Evolutionary conservation across 2,113 vertebrate genomes (phyloP).

Genomic region (Oophaga pumilio): DNA sequence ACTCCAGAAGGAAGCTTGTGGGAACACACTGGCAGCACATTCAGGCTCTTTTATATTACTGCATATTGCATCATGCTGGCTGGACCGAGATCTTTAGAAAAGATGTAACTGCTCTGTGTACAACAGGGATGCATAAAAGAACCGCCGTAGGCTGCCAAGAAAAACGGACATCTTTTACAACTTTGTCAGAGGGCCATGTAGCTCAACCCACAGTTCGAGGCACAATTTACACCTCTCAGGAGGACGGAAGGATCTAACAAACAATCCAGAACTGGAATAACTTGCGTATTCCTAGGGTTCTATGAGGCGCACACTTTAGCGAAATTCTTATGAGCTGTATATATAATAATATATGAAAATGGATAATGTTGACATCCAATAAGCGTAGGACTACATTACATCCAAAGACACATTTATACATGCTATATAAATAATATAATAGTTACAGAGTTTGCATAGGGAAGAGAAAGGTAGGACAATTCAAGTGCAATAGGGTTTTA

Average conservation of each 20-base stretch:
- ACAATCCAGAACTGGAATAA: not conserved
- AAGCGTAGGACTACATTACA: not conserved
- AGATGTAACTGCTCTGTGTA: conserved; percentile 72
- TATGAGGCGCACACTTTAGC: not conserved
- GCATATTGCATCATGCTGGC: conserved; percentile 58
- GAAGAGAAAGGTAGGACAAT: no score
- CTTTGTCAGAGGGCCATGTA: conserved; percentile 66
- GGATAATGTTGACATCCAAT: not conserved
- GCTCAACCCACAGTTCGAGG: conserved; percentile 55
- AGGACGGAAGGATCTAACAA: conserved; percentile 52
- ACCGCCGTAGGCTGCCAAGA: conserved; percentile 68
- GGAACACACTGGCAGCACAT: conserved; percentile 53
- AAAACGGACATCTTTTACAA: conserved; percentile 67
- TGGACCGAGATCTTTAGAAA: conserved; percentile 66
- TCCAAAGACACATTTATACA: not conserved
- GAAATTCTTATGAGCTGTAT: not conserved
- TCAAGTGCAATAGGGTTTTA: no score
- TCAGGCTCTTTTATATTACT: conserved; percentile 35
- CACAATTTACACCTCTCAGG: conserved; percentile 58
- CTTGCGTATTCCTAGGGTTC: not conserved
- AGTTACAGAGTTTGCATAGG: not conserved
- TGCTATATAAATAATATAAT: not conserved
- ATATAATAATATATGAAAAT: not conserved
- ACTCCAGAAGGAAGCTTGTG: conserved; percentile 46
- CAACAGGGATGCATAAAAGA: conserved; percentile 69